phyloP scores from a whole-genome alignment of 2,797 vertebrate species.

The Euphonia xanthogaster region DNA sequence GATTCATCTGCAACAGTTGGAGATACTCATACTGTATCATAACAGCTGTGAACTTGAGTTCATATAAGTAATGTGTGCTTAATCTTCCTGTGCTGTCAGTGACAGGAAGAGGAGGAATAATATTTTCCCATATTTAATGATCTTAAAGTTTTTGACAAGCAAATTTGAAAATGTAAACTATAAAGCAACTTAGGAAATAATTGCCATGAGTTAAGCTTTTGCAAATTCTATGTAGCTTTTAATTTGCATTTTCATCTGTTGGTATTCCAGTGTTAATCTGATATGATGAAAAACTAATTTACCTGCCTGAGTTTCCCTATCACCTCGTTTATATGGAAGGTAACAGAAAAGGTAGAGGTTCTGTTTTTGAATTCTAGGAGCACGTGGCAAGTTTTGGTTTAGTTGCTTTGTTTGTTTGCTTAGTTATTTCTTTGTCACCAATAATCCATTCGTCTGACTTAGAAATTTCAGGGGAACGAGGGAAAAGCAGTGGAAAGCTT shows the following conservation, averaged over 20 bases:
- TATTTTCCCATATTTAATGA: background rate
- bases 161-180: background rate
- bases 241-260: background rate
- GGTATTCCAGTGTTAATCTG: background rate
- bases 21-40: background rate
- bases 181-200: background rate
- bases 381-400: background rate
- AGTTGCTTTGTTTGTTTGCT: background rate
- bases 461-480: background rate
- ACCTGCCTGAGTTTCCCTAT: background rate
- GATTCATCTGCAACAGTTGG: constrained; percentile 28
- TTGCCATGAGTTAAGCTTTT: background rate
- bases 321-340: background rate
- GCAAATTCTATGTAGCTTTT: background rate
- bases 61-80: background rate
- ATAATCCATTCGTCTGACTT: background rate
- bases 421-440: background rate
- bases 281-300: background rate
- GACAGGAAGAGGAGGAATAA: constrained; percentile 22
- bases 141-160: background rate
- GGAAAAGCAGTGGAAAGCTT: background rate
- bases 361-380: background rate
- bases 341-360: background rate
- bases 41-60: constrained; percentile 59
- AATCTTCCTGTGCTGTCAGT: constrained; percentile 3